These are phyloP conservation scores for Melipona quadrifasciata DNA, from an alignment of 1,140 invertebrate genomes.

Conservation along the genomic window DNA sequence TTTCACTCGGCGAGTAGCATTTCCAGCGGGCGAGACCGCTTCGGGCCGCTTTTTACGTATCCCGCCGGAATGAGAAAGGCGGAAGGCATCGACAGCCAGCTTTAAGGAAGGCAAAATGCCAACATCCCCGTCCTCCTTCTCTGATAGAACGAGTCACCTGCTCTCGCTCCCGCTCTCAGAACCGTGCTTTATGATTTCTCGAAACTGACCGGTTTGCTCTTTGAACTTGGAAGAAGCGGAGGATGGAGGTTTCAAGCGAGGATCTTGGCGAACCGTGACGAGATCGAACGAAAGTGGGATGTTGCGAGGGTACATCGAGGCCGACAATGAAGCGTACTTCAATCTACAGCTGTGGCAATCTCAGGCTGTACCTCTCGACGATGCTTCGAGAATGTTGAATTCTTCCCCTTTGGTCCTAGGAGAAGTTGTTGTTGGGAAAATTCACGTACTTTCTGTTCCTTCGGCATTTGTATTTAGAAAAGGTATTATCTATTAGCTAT, in stretches of 20 bases:
- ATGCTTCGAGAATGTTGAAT: not conserved
- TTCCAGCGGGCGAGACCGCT: slow-evolving; percentile 49
- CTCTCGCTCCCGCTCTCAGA: slow-evolving; percentile 37
- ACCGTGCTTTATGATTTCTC: slow-evolving; percentile 62
- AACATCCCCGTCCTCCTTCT: slow-evolving; percentile 16
- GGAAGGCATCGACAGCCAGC: slow-evolving; percentile 51
- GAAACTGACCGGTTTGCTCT: slow-evolving; percentile 45
- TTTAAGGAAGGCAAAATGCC: slow-evolving; percentile 64
- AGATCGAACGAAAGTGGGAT: slow-evolving; percentile 31
- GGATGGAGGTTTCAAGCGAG: not conserved
- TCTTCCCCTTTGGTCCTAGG: no score
- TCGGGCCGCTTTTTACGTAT: slow-evolving; percentile 26
- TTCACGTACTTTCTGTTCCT: not conserved
- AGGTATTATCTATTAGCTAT: not conserved
- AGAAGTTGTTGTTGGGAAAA: not conserved
- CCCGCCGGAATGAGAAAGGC: slow-evolving; percentile 47
- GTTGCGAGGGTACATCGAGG: slow-evolving; percentile 13
- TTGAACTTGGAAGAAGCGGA: not conserved
- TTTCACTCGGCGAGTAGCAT: slow-evolving; percentile 48
- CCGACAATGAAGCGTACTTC: no score
- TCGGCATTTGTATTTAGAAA: not conserved
- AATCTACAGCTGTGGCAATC: not conserved
- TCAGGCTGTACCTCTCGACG: not conserved
- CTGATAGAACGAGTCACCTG: not conserved
- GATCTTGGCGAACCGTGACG: slow-evolving; percentile 51